phyloP scores from a whole-genome alignment of 2,797 vertebrate species.

The Holocentrus rufus region DNA sequence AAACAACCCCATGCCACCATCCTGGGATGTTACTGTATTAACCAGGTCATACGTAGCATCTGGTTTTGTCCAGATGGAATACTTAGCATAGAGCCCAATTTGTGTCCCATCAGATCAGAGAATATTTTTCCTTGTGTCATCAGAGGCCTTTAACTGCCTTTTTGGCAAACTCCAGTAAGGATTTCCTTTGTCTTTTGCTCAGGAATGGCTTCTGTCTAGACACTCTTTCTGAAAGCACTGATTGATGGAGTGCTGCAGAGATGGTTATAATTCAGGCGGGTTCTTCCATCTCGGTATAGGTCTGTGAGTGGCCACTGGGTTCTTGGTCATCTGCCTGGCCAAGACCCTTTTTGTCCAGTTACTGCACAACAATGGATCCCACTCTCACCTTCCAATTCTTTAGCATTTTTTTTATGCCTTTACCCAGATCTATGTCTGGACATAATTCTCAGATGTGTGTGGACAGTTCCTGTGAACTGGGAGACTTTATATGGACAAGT shows the following conservation, averaged over 20 bases:
- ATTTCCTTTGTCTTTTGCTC: constrained; percentile 51
- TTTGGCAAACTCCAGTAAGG: constrained; percentile 56
- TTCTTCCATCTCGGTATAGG: constrained; percentile 28
- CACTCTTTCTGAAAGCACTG: too few species aligned
- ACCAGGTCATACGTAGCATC: constrained; percentile 35
- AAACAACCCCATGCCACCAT: too few species aligned
- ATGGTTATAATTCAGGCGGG: constrained; percentile 29
- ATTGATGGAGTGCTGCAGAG: constrained; percentile 22
- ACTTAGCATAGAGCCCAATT: constrained; percentile 37
- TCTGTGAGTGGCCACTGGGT: neutral
- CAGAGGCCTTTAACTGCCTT: constrained; percentile 1
- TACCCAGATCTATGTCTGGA: neutral
- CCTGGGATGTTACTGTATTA: constrained; percentile 25
- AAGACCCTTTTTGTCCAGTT: too few species aligned
- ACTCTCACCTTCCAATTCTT: too few species aligned
- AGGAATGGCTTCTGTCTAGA: constrained; percentile 16
- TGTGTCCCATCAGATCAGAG: constrained; percentile 46
- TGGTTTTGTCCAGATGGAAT: constrained; percentile 37
- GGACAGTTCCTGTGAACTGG: too few species aligned
- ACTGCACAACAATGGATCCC: too few species aligned
- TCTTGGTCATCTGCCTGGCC: constrained; percentile 18
- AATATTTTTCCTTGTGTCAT: neutral
- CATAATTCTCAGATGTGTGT: neutral
- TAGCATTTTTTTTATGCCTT: neutral
- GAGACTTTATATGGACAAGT: too few species aligned